Conservation (phyloP, 1,140 invertebrate genomes). For the Platorchestia sp. region DNA sequence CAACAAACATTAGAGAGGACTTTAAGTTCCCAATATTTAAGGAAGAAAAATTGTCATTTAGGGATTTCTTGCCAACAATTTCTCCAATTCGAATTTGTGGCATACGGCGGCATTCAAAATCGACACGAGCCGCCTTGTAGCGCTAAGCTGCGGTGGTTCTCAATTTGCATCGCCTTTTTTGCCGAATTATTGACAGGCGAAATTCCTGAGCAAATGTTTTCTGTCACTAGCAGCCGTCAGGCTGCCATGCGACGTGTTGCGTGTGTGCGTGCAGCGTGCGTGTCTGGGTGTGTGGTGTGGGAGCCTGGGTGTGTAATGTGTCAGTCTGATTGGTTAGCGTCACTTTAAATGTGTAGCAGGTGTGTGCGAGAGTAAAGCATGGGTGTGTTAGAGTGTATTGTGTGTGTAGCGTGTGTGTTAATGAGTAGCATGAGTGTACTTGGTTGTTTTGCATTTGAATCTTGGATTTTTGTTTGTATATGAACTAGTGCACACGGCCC, state of each 20-base stretch:
- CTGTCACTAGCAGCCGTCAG: neutral
- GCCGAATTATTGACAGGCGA: conserved; percentile 41
- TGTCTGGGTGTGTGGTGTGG: neutral
- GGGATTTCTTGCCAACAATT: neutral
- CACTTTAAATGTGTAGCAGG: neutral
- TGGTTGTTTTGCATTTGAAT: too few species aligned
- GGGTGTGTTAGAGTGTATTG: neutral
- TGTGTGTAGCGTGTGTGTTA: neutral
- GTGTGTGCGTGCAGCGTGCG: neutral
- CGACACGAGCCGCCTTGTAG: neutral
- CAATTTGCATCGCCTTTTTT: conserved; percentile 49
- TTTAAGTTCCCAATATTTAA: neutral
- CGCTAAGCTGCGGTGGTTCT: neutral
- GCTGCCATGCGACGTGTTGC: neutral
- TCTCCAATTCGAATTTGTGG: neutral
- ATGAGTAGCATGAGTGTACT: too few species aligned
- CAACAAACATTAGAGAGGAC: too few species aligned
- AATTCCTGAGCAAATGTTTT: conserved; percentile 44
- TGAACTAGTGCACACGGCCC: too few species aligned
- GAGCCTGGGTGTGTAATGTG: neutral
- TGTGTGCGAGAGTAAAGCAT: neutral
- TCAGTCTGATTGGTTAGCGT: neutral
- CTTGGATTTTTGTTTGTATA: too few species aligned
- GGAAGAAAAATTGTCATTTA: neutral
- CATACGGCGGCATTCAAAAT: neutral